Base-by-base conservation (phyloP, 2,797 vertebrate genomes). In the Todus mexicanus region DNA sequence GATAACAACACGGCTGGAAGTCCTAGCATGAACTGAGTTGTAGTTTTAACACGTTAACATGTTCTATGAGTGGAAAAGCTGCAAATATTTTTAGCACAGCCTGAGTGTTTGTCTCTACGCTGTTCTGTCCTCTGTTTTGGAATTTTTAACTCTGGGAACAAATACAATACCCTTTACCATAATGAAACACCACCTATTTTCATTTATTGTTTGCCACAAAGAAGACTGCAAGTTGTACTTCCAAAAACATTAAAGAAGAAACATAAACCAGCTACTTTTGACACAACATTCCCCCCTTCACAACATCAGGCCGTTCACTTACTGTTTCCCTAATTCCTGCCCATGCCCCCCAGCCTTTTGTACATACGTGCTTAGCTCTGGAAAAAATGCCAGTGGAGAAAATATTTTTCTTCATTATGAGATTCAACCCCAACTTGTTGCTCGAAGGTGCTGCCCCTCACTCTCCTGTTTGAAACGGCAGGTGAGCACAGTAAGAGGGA, bases 191-290 rank as follows among this genome's bases (percentile, higher is more conserved):
- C 73, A 93, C 78, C 89, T 85, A 59, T 60, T 91, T 86, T 87
- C 87, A 87, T 97, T 96, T 94, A 95, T 96, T 96, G 65, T 83
- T 90, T 87, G 59, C 60, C 91, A 87, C 85, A 87, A 78, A 92
- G 57, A 88, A 0, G 25, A 75, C 77, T 42, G 25, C 0, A 0
- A 59, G 33, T n/a, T 31, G 57, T 51, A 89, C 60, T 92, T 80
- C n/a, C 4, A 2, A 91, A 84, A 74, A 81, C 57, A 69, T 43
- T 48, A 80, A 79, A 79, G 59, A 42, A 91, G 87, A 91, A 87
- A 87, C 12, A 63, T 2, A 66, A 33, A 91, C 9, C 82, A 81
- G 66, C 35, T 51, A 29, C 68, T 65, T 65, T 21, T 43, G 63
- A 53, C 57, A 59, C 59, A 47, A 57, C 38, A 59, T 54, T 56